phyloP scores from a whole-genome alignment of 2,797 vertebrate species.

The Serranus cabrilla region DNA sequence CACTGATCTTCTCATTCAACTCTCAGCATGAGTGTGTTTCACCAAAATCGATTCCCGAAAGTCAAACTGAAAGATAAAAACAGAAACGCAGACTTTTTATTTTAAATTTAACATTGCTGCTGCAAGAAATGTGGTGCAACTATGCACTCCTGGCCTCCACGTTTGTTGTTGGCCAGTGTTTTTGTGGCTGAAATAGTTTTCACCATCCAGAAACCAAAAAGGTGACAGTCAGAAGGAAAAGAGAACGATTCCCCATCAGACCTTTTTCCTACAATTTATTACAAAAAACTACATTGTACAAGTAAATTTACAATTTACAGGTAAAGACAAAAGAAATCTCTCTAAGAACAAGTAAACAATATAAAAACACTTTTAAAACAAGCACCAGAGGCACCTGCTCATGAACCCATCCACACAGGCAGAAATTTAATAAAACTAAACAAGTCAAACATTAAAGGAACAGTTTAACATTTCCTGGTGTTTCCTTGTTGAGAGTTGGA shows the following conservation, averaged over 20 bases:
- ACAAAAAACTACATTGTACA: slow-evolving; percentile 39
- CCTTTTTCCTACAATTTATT: slow-evolving; percentile 69
- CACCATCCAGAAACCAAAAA: slow-evolving; percentile 36
- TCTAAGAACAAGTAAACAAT: slow-evolving; percentile 35
- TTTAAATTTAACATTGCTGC: not conserved
- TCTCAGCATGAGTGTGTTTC: not conserved
- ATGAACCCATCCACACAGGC: slow-evolving; percentile 20
- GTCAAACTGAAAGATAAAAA: not conserved
- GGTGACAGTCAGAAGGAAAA: slow-evolving; percentile 25
- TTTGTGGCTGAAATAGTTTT: slow-evolving; percentile 50
- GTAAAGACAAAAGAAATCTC: slow-evolving; percentile 16
- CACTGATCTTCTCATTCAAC: not conserved
- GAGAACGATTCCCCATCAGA: too few species aligned
- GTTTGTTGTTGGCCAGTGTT: slow-evolving; percentile 40
- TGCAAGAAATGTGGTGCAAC: slow-evolving; percentile 27
- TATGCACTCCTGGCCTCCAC: slow-evolving; percentile 38
- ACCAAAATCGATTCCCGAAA: not conserved
- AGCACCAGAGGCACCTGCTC: slow-evolving; percentile 16
- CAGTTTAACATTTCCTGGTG: not conserved
- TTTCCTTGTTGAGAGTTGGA: not conserved
- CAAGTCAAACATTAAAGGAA: slow-evolving; percentile 24
- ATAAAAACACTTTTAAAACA: slow-evolving; percentile 53
- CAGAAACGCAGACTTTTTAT: slow-evolving; percentile 1
- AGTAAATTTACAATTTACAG: slow-evolving; percentile 46
- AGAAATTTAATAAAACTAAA: slow-evolving; percentile 46